A percentile compares a stretch with the other conserved stretches of the same genome.
Conservation (phyloP, 1,140 invertebrate species). For the Apolygus lucorum region DNA sequence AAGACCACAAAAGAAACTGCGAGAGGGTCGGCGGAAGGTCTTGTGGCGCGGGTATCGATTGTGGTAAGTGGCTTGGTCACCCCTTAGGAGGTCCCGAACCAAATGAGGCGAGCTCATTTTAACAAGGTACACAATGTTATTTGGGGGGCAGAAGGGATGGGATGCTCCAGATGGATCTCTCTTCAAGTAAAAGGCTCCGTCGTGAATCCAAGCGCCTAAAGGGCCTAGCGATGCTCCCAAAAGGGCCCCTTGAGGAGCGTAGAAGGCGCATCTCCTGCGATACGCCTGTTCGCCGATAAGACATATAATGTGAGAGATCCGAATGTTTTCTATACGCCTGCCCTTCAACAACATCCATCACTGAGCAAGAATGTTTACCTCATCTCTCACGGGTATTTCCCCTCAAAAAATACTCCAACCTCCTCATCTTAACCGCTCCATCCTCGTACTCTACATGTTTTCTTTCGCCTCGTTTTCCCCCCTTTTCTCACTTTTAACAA, state of each 20-base stretch:
- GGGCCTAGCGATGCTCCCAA: not conserved
- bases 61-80: not conserved
- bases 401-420: not conserved
- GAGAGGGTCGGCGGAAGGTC: not conserved
- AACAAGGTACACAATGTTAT: slow-evolving; percentile 20
- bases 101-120: slow-evolving; percentile 18
- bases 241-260: not conserved
- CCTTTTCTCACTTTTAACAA: not conserved
- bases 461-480: not conserved
- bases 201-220: not conserved
- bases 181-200: not conserved
- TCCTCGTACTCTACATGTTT: too few species aligned
- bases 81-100: not conserved
- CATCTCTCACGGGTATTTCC: not conserved
- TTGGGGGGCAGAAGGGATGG: not conserved
- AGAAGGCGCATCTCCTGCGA: too few species aligned
- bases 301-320: not conserved
- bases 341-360: slow-evolving; percentile 1
- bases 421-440: too few species aligned
- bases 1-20: not conserved
- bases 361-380: not conserved
- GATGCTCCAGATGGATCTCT: not conserved
- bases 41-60: slow-evolving; percentile 9
- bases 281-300: not conserved
- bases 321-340: not conserved